Evolutionary conservation across 2,113 vertebrate genomes (phyloP).

Genomic region (Nycticorax nycticorax): DNA sequence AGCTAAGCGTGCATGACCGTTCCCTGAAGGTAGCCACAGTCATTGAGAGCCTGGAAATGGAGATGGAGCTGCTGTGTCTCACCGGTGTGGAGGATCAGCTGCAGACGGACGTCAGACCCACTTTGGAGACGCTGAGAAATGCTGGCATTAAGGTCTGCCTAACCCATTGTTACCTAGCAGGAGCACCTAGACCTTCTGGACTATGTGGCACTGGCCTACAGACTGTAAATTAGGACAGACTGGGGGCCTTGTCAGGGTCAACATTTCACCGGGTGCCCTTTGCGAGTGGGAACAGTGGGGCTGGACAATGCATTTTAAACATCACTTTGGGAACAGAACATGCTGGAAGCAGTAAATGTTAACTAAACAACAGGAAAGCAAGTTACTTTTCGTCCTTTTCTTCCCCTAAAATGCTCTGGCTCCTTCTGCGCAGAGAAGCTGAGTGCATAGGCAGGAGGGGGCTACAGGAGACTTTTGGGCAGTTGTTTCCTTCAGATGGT

Average conservation of each 20-base stretch:
- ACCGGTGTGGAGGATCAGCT: conserved; percentile 97
- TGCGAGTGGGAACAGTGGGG: neutral
- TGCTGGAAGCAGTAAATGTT: neutral
- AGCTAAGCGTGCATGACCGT: conserved; percentile 94
- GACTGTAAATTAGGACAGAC: accelerated
- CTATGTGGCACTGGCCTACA: neutral
- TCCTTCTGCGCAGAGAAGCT: neutral
- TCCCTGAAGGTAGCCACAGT: conserved; percentile 96
- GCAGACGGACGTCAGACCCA: conserved; percentile 91
- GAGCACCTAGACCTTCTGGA: neutral
- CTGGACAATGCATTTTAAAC: neutral
- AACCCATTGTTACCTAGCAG: neutral
- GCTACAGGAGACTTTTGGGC: neutral
- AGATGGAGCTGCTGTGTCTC: conserved; percentile 96
- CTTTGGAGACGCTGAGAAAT: conserved; percentile 93
- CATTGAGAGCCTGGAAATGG: conserved; percentile 97
- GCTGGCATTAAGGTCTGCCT: conserved; percentile 91
- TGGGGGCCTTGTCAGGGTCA: neutral
- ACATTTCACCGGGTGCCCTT: neutral
- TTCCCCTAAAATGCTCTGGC: neutral
- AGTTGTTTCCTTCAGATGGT: neutral
- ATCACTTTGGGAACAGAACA: neutral
- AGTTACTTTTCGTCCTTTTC: neutral
- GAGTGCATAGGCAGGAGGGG: accelerated
- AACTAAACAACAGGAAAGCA: neutral